Percentiles rank a stretch among this genome's conserved stretches.
Conservation (phyloP, 92 coral and sea anemone genomes). For the Plumapathes pennacea region DNA sequence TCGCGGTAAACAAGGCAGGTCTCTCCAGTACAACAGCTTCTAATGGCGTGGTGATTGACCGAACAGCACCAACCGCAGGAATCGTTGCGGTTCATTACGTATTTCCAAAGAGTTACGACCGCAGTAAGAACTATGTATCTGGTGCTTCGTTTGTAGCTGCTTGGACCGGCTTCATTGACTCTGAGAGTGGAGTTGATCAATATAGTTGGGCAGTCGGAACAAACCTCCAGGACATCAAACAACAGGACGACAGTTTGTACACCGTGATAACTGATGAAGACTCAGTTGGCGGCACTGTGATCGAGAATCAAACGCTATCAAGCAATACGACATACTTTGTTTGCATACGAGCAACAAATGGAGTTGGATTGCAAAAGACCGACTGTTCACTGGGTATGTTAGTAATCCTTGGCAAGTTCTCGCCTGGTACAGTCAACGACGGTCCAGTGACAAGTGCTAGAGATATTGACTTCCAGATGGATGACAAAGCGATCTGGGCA, state of each 20-base stretch:
- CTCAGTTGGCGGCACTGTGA: conserved; percentile 74
- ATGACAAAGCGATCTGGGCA: conserved; percentile 90
- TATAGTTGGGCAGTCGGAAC: conserved; percentile 83
- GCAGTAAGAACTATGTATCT: conserved; percentile 62
- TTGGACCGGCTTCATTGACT: conserved; percentile 89
- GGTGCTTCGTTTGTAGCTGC: conserved; percentile 77
- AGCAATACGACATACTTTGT: conserved; percentile 74
- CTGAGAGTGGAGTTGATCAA: conserved; percentile 74
- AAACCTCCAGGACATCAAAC: conserved; percentile 14
- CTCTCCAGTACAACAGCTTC: conserved; percentile 64
- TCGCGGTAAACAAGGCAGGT: conserved; percentile 65
- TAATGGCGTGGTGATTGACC: conserved; percentile 78
- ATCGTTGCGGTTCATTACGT: conserved; percentile 63
- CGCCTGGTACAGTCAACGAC: conserved; percentile 83
- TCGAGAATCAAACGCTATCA: conserved; percentile 61
- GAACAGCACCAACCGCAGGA: conserved; percentile 77
- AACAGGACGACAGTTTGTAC: conserved; percentile 30
- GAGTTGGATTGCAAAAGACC: conserved; percentile 84
- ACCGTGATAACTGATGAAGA: conserved; percentile 43
- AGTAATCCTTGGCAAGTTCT: conserved; percentile 71
- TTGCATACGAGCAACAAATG: conserved; percentile 84
- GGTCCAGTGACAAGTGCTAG: conserved; percentile 53
- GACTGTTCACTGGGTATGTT: conserved; percentile 71
- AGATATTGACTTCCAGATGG: conserved; percentile 91
- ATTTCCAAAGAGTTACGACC: conserved; percentile 72